A percentile compares a stretch with the other conserved stretches of the same genome.
Conservation (phyloP, 2,113 vertebrate species). For the Ophiodon elongatus region DNA sequence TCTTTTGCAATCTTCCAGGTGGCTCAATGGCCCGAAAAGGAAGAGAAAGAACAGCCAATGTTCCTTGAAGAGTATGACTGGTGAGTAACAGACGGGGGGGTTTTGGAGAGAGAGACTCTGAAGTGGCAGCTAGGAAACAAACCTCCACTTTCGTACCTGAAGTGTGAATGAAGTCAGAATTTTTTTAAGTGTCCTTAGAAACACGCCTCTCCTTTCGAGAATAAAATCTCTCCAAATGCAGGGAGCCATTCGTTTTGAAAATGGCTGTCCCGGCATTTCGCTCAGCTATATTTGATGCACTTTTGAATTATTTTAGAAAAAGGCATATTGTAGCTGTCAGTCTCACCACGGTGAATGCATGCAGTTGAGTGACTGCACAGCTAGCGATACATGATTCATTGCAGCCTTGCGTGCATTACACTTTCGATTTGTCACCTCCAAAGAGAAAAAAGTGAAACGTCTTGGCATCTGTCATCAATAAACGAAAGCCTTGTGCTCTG, state of each 20-base stretch:
- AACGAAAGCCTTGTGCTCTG: constrained; percentile 41
- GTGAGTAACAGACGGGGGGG: constrained; percentile 76
- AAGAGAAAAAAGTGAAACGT: constrained; percentile 30
- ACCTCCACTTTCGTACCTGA: constrained; percentile 2
- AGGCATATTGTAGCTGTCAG: constrained; percentile 15
- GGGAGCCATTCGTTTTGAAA: constrained; percentile 16
- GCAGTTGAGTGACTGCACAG: constrained; percentile 16
- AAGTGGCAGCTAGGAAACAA: constrained; percentile 15
- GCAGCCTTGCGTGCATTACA: constrained; percentile 20
- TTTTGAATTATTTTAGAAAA: constrained; percentile 14
- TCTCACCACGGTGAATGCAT: neutral
- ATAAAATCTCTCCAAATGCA: constrained; percentile 6
- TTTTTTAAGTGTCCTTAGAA: neutral
- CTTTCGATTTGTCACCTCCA: constrained; percentile 57
- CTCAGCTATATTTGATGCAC: constrained; percentile 6
- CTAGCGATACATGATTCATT: constrained; percentile 33
- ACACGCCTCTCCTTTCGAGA: neutral
- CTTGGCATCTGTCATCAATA: constrained; percentile 51
- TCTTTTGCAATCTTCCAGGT: constrained; percentile 81
- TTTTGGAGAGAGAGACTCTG: neutral
- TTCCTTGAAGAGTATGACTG: constrained; percentile 99
- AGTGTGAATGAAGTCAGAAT: constrained; percentile 2
- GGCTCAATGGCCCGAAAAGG: constrained; percentile 97
- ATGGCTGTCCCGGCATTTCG: neutral
- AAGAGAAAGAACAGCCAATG: constrained; percentile 99